Evolutionary conservation across 2,113 vertebrate genomes (phyloP), one percentile per base, ranked within the genome.

Genomic region (Indicator maculatus): DNA sequence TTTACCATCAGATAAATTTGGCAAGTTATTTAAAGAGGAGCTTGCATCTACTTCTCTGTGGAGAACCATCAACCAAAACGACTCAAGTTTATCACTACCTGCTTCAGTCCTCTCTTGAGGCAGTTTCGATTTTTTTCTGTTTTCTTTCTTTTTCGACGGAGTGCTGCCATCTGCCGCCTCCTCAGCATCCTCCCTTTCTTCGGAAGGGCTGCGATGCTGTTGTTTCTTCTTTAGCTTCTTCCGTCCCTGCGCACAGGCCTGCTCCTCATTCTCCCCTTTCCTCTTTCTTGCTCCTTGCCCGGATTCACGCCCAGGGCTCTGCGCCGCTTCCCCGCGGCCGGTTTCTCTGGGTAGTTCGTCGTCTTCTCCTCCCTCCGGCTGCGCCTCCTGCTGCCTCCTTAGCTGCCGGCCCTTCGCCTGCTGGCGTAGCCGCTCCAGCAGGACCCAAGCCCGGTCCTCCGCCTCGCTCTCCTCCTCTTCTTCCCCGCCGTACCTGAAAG

Each of bases 361-460:
- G 11, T 18, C 28, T 7, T 26, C 66, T 5, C 33, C 8, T 30
- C 6, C 59, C 60, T 16, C 38, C 5, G 47, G 6, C 33, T 38
- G 78, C 19, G 14, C 90, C 69, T 90, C 78, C 84, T 47, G 96
- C 74, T 86, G 94, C 88, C 75, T 95, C 67, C 93, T 92, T 59
- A 82, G 97, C 96, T 98, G 98, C 79, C 98, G 98, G 41, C 96
- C 97, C 74, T 97, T 98, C 3, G 98, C 98, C 87, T 98, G 98
- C 89, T 98, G 89, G 77, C 98, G 98, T 60, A 99, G 98, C 91
- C 98, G 98, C 67, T 98, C 97, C 73, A 99, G 96, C 64, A 99
- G 96, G 2, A 63, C 92, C 90, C 97, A 98, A 12, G 98, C 98
- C 8, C 97, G 97, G 4, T 96, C 89, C 82, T 82, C 60, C 4